Evolutionary conservation across 2,888 invertebrate genomes (phyloP), one percentile per base, ranked within the genome.

Genomic region (Drosophila quinaria): DNA sequence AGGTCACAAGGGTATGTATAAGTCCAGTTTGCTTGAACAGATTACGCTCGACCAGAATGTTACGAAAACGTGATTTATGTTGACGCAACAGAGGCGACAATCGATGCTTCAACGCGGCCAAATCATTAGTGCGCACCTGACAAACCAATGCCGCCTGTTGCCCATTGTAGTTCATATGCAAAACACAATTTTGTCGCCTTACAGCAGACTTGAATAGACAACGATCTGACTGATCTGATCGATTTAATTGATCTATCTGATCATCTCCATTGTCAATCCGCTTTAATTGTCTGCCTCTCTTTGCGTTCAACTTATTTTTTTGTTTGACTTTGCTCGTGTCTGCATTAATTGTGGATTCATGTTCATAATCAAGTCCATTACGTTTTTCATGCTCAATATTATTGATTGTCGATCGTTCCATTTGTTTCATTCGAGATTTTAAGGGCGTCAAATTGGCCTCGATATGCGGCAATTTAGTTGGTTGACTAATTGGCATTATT

Each of bases 1-100:
- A 39, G 1, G 76, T 74, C 15, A 80, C 51, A 8, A 70, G 46
- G 19, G 74, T 84, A 63, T 86, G 72, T 9, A 90, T 80, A 2
- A 80, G 19, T 4, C 83, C 79, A 31, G 69, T 71, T 54, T 76
- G 72, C 10, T 50, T 66, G 46, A 91, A 87, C 6, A 78, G 35
- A 35, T 77, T 70, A 1, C 80, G 63, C n/a, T 59, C 46, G 19
- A 13, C 15, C 15, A 10, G 19, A 1, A 51, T 9, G 4, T 81
- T 59, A 10, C 66, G 64, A 51, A 84, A 80, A n/a, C 70, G 62
- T 1, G 82, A 80, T 9, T 70, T 69, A 25, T 74, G 44, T 1
- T 62, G 22, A 1, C 59, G 50, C 58, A 90, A 49, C 2, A 81
- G 4, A 0, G 62, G 55, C 8, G 60, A 52, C 29, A 90, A 44